Evolutionary conservation across 2,888 invertebrate species (phyloP).

Genomic region (Eristalinus aeneus): DNA sequence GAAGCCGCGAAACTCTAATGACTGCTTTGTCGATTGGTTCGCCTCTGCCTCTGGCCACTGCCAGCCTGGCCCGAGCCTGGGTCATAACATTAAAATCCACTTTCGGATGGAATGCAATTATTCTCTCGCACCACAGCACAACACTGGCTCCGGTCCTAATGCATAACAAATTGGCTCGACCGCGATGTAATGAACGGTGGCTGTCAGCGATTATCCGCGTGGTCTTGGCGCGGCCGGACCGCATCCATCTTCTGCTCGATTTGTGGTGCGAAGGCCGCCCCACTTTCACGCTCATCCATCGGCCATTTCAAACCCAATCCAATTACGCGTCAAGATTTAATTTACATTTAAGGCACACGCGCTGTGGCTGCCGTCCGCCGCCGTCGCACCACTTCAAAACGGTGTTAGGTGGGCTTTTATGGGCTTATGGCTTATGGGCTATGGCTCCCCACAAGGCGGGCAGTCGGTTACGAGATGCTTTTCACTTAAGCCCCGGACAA

Average conservation of each 20-base stretch:
- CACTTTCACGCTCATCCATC: not conserved
- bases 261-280: not conserved
- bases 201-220: slow-evolving; percentile 30
- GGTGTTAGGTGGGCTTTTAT: not conserved
- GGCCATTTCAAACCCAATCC: slow-evolving; percentile 9
- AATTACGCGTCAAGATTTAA: slow-evolving; percentile 20
- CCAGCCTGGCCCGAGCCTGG: not conserved
- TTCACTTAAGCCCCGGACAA: not conserved
- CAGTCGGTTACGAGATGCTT: not conserved
- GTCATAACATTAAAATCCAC: not conserved
- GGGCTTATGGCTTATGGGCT: not conserved
- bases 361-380: too few species aligned
- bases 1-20: not conserved
- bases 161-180: slow-evolving; percentile 13
- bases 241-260: not conserved
- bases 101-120: slow-evolving; percentile 17
- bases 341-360: slow-evolving; percentile 17
- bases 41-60: not conserved
- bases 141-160: not conserved
- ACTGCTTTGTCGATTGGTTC: not conserved
- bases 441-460: slow-evolving; percentile 20
- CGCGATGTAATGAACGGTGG: slow-evolving; percentile 13
- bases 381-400: not conserved
- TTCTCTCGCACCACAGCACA: not conserved
- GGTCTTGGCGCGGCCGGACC: not conserved